Evolutionary conservation across 2,888 invertebrate genomes (phyloP).

Genomic region (Electrophaes corylata): DNA sequence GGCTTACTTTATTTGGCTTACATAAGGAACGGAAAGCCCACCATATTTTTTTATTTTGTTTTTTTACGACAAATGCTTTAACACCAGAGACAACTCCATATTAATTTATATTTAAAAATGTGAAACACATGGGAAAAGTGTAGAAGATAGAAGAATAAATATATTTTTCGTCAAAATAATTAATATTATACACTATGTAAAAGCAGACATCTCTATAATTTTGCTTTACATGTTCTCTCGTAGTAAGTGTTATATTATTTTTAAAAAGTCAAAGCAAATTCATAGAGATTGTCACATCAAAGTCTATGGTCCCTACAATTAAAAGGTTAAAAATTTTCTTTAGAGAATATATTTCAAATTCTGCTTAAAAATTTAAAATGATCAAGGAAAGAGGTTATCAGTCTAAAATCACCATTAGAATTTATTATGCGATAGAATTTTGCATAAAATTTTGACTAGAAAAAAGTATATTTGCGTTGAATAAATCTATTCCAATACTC

Average conservation of each 20-base stretch:
- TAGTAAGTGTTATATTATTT: conserved; percentile 20
- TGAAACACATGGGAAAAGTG: conserved; percentile 43
- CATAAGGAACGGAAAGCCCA: conserved; percentile 55
- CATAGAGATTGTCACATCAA: conserved; percentile 56
- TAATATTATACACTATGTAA: conserved; percentile 54
- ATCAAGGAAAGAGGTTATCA: conserved; percentile 50
- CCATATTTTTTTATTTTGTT: conserved; percentile 32
- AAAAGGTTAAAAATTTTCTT: conserved; percentile 55
- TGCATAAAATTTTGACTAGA: conserved; percentile 51
- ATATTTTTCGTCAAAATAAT: conserved; percentile 51
- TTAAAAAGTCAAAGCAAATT: conserved; percentile 52
- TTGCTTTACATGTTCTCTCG: conserved; percentile 41
- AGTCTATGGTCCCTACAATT: conserved; percentile 79
- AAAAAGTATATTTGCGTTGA: conserved; percentile 30
- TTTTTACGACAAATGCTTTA: conserved; percentile 55
- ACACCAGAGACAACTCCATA: conserved; percentile 47
- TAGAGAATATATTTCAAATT: conserved; percentile 56
- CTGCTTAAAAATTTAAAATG: conserved; percentile 53
- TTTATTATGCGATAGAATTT: conserved; percentile 42
- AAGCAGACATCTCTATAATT: conserved; percentile 60
- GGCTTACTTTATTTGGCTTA: conserved; percentile 77
- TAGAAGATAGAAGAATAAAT: conserved; percentile 47
- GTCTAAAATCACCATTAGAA: conserved; percentile 51
- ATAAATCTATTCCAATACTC: conserved; percentile 16
- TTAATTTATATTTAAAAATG: conserved; percentile 36